A percentile compares a stretch with the other conserved stretches of the same genome.
Conservation (phyloP, 2,113 vertebrate species). For the Scartelaos histophorus region DNA sequence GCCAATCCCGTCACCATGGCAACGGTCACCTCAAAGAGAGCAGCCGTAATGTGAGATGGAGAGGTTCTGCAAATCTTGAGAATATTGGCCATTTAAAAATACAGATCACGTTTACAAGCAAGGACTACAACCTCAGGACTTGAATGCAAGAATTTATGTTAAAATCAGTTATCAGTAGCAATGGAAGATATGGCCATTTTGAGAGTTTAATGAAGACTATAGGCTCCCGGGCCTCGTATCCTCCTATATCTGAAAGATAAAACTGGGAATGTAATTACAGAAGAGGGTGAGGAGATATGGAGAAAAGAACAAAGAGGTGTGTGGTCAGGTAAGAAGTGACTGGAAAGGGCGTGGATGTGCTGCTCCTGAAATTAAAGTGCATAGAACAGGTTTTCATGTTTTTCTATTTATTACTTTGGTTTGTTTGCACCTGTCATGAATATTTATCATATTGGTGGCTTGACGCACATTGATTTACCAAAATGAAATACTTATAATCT, state of each 20-base stretch:
- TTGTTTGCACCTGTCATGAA: no score
- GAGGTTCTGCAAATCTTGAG: background rate
- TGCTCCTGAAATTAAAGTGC: background rate
- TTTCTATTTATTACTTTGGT: no score
- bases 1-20: conserved; percentile 42
- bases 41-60: conserved; percentile 3
- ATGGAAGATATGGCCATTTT: background rate
- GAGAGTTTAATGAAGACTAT: background rate
- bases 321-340: background rate
- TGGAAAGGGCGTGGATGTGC: background rate
- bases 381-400: no score
- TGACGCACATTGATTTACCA: no score
- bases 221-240: background rate
- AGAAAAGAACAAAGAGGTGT: background rate
- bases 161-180: background rate
- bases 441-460: no score
- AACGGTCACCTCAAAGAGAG: conserved; percentile 31
- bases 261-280: background rate
- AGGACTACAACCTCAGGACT: background rate
- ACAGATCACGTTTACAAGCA: background rate
- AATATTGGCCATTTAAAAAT: background rate
- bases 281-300: background rate
- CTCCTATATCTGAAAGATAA: background rate
- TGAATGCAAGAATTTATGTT: background rate
- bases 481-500: no score